A percentile compares a stretch with the other conserved stretches of the same genome.
Conservation (phyloP, 2,113 vertebrate species). For the Motacilla alba region DNA sequence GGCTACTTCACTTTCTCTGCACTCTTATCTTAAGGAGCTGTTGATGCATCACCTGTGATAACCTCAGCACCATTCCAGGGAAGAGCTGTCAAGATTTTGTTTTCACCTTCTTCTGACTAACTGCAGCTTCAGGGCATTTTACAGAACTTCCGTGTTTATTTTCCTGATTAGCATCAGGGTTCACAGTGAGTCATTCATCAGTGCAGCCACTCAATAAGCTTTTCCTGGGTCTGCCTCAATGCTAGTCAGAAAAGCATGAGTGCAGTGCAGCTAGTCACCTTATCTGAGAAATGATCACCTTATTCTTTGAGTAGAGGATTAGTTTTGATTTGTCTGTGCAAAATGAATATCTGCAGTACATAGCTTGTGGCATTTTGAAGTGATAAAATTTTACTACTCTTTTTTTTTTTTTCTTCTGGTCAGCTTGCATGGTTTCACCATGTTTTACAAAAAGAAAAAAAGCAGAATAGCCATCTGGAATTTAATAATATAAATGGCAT, state of each 20-base stretch:
- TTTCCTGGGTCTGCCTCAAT: background rate
- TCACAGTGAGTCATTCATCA: slow-evolving; percentile 5
- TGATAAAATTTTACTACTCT: background rate
- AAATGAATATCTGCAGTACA: background rate
- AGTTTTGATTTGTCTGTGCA: background rate
- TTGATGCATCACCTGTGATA: background rate
- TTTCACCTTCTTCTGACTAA: background rate
- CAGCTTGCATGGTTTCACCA: background rate
- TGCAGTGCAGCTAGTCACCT: background rate
- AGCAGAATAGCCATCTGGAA: background rate
- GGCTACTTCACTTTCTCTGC: background rate
- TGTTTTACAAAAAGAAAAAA: background rate
- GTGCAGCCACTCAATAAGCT: background rate
- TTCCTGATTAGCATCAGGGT: slow-evolving; percentile 6
- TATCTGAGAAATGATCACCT: background rate
- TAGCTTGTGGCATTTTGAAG: background rate
- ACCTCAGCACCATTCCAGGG: background rate
- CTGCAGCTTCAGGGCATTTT: background rate
- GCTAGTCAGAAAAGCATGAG: background rate
- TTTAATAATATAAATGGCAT: background rate
- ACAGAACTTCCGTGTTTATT: background rate
- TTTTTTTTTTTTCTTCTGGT: background rate
- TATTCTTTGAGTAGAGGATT: background rate
- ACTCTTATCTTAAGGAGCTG: background rate
- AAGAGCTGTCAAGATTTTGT: background rate